phyloP scores from a whole-genome alignment of 1,140 invertebrate genomes.

The Dryas iulia region DNA sequence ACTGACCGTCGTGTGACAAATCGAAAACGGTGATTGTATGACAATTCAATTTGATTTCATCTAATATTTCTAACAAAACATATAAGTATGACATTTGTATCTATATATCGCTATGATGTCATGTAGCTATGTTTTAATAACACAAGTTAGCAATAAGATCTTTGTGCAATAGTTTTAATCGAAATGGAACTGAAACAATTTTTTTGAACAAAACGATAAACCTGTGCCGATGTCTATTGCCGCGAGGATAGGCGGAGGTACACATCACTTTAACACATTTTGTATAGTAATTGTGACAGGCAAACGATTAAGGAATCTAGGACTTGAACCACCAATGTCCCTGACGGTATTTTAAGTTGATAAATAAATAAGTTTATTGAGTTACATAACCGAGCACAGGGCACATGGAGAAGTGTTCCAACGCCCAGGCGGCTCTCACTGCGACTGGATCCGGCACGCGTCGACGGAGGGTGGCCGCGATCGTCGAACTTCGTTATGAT shows the following conservation, averaged over 20 bases:
- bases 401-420: slow-evolving; percentile 62
- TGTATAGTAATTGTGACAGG: slow-evolving; percentile 12
- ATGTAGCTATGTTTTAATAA: slow-evolving; percentile 25
- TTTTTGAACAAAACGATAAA: slow-evolving; percentile 62
- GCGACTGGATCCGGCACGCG: slow-evolving; percentile 73
- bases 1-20: slow-evolving; percentile 18
- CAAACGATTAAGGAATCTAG: slow-evolving; percentile 6
- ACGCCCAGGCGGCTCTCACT: slow-evolving; percentile 72
- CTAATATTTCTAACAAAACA: not conserved
- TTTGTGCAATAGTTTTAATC: not conserved
- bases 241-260: slow-evolving; percentile 61
- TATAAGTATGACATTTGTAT: not conserved
- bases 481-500: slow-evolving; percentile 73
- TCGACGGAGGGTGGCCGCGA: slow-evolving; percentile 65
- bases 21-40: slow-evolving; percentile 20
- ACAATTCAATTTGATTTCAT: slow-evolving; percentile 3
- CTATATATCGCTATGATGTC: not conserved
- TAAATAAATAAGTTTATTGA: slow-evolving; percentile 78
- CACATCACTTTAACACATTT: slow-evolving; percentile 70
- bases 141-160: slow-evolving; percentile 21
- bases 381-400: slow-evolving; percentile 75
- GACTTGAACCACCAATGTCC: slow-evolving; percentile 26
- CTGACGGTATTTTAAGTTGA: slow-evolving; percentile 50
- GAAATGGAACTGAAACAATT: slow-evolving; percentile 29
- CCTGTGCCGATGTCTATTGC: slow-evolving; percentile 65